phyloP scores from a whole-genome alignment of 1,140 invertebrate species.

The Papilio machaon region DNA sequence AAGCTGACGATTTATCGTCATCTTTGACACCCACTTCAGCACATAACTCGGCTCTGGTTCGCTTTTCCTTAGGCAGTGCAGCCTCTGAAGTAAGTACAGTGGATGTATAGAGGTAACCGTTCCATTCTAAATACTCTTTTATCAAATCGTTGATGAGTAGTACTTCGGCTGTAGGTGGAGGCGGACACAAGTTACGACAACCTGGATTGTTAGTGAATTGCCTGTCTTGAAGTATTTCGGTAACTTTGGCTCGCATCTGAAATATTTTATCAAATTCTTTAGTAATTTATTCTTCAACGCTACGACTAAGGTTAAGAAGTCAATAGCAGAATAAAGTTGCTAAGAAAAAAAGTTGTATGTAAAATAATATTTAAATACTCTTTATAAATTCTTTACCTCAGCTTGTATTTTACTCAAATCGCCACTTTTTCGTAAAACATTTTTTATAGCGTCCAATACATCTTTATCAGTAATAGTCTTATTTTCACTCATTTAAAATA shows the following conservation, averaged over 20 bases:
- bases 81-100: constrained; percentile 79
- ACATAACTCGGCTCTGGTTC: constrained; percentile 59
- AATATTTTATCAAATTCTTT: constrained; percentile 30
- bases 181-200: constrained; percentile 49
- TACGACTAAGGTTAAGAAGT: no score
- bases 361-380: no score
- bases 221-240: constrained; percentile 62
- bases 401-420: constrained; percentile 72
- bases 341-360: no score
- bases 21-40: constrained; percentile 72
- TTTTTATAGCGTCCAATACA: constrained; percentile 72
- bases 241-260: constrained; percentile 72
- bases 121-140: constrained; percentile 82
- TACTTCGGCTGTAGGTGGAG: constrained; percentile 76
- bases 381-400: constrained; percentile 55
- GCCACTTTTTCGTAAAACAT: constrained; percentile 66
- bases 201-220: constrained; percentile 51
- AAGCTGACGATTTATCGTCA: constrained; percentile 69
- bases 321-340: no score
- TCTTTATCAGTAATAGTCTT: constrained; percentile 68
- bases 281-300: background rate
- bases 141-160: constrained; percentile 81
- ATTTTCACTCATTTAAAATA: constrained; percentile 63
- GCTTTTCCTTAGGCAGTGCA: constrained; percentile 56
- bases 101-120: constrained; percentile 82